Conservation (phyloP, 2,888 invertebrate species). For the Apotomis betuletana region DNA sequence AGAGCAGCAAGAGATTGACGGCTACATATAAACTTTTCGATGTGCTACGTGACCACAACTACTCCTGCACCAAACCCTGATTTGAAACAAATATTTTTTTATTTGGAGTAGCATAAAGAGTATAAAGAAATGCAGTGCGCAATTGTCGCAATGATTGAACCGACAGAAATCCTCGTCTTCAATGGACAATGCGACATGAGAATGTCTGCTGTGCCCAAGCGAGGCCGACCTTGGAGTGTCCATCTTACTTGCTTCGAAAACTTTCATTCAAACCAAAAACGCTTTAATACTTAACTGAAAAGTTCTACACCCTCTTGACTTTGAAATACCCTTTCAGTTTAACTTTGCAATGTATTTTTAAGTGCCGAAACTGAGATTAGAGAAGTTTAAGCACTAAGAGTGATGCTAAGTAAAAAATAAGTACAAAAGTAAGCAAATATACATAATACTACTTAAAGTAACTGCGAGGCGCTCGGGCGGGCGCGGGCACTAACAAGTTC, state of each 20-base stretch:
- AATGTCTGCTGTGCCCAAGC: neutral
- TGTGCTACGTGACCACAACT: no score
- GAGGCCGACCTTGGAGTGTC: neutral
- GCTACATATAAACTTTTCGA: no score
- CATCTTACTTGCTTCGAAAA: neutral
- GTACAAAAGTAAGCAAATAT: slow-evolving; percentile 7
- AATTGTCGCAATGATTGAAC: no score
- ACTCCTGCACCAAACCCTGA: no score
- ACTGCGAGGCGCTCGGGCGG: neutral
- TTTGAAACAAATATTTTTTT: no score
- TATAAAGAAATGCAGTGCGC: no score
- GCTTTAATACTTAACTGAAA: neutral
- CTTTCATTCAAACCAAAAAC: neutral
- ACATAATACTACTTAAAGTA: neutral
- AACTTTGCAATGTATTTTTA: neutral
- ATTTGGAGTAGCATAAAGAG: no score
- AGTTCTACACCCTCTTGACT: neutral
- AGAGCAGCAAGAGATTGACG: no score
- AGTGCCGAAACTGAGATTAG: neutral
- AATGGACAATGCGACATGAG: no score
- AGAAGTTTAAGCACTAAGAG: neutral
- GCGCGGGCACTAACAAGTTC: neutral
- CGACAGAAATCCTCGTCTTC: no score
- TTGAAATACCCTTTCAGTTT: neutral
- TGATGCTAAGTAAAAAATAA: neutral